Evolutionary conservation across 1,140 invertebrate genomes (phyloP), one percentile per base, ranked within the genome.

Genomic region (Brachionus rotundiformis): DNA sequence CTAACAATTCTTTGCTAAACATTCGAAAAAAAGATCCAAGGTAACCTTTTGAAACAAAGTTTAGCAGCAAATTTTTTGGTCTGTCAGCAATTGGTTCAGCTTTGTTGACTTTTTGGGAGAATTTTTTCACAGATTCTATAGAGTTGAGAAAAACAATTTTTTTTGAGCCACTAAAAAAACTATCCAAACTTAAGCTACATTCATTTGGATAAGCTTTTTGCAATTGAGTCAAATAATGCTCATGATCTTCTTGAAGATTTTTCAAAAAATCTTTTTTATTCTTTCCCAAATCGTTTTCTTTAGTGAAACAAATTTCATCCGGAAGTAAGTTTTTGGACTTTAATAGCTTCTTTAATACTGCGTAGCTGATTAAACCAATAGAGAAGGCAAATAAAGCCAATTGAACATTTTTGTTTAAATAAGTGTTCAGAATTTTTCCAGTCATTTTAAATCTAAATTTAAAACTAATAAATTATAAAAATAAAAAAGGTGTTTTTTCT

Each of bases 11-110:
- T 39, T 31, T 6, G 23, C 54, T 27, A 33, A 31, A 59, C 76
- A 79, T 79, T 59, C 76, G 16, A 63, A 79, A 79, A 79, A 79
- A 79, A 13, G 76, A 79, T n/a, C 76, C 76, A 27, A 79, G n/a
- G 25, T 79, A 79, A 0, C 76, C 76, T 41, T 79, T 79, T 8
- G 76, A 79, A 29, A 79, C 16, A 11, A 79, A 59, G 27, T 63
- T 39, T 27, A 79, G 44, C 1, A 79, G 23, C 7, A 79, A 31
- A 63, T 31, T 79, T 79, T 79, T 79, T 39, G 76, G 47, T 13
- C 47, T 31, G 29, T 79, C 47, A 4, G 76, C 31, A 59, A 79
- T 79, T 0, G 76, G 5, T 41, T 54, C 47, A 10, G 13, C 8
- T 41, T 54, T 33, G 25, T 63, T 54, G 6, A 39, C 31, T 73